Evolutionary conservation across 2,888 invertebrate species (phyloP).

Genomic region (Apotomis betuletana): DNA sequence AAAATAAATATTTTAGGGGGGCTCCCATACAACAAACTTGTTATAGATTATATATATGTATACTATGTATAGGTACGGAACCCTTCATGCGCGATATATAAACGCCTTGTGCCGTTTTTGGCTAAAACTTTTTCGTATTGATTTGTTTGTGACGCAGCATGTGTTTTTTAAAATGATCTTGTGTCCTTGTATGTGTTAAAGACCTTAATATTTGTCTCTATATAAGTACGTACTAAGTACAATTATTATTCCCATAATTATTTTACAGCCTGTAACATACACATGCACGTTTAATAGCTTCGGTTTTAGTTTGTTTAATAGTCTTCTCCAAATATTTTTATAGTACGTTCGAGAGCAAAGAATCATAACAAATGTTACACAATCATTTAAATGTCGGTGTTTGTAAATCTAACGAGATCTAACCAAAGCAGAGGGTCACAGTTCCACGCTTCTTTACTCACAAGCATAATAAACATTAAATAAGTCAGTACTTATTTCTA

Average conservation of each 20-base stretch:
- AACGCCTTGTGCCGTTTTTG: no score
- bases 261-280: conserved; percentile 20
- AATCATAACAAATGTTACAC: conserved; percentile 64
- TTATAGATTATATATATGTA: no score
- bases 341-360: conserved; percentile 54
- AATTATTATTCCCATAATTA: conserved; percentile 22
- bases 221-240: neutral
- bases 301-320: conserved; percentile 37
- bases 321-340: conserved; percentile 65
- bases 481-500: neutral
- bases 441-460: conserved; percentile 60
- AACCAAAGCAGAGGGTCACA: conserved; percentile 61
- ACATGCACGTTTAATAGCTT: conserved; percentile 21
- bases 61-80: no score
- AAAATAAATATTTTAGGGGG: no score
- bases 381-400: conserved; percentile 64
- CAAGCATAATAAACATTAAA: conserved; percentile 16
- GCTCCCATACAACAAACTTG: no score
- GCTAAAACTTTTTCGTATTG: no score
- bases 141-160: no score
- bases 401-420: conserved; percentile 68
- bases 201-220: neutral
- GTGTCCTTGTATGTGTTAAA: no score
- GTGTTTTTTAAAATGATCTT: no score
- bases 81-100: no score